Evolutionary conservation across 2,797 vertebrate genomes (phyloP), one percentile per base, ranked within the genome.

Genomic region (Sciurus vulgaris): DNA sequence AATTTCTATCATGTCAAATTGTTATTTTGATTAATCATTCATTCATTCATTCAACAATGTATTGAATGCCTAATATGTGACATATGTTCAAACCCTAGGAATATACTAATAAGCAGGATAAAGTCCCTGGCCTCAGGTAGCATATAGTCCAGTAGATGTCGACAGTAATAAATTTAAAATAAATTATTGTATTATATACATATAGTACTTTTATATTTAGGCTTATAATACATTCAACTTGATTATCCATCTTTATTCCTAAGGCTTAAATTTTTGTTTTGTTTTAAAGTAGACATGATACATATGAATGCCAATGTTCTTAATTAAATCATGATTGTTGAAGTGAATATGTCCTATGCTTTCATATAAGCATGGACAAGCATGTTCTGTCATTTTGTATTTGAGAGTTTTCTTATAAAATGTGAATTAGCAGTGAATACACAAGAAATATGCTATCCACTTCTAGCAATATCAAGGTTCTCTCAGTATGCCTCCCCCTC

Each of bases 381-480:
- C 7, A 65, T 87, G 7, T 65, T 38, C 26, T 47, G 49, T 83
- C 44, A 35, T 47, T 78, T 86, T 90, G 70, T 33, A 54, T 77
- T 93, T 93, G 47, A 73, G 76, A 89, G 17, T 44, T 91, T 82
- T 88, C 28, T 78, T 83, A 67, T 78, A 88, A 78, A 78, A 51
- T 59, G 35, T 65, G n/a, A 22, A 67, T 78, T 87, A 78, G 84
- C 38, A 65, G 59, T 78, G 59, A 78, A 78, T 74, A 86, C 79
- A 30, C 30, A 86, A 41, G 7, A 63, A 86, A 94, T 65, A 49
- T 0, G 8, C 67, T 93, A 54, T 73, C 61, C 74, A 12, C 35
- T 15, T 79, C n/a, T 44, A 74, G 49, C 17, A 83, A 83, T 61
- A 44, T 84, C 26, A 56, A 69, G 26, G 5, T 89, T 92, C 44